Percentiles rank a stretch among this genome's conserved stretches.
phyloP scores from a whole-genome alignment of 1,140 invertebrate species.

The Aphidius gifuensis region DNA sequence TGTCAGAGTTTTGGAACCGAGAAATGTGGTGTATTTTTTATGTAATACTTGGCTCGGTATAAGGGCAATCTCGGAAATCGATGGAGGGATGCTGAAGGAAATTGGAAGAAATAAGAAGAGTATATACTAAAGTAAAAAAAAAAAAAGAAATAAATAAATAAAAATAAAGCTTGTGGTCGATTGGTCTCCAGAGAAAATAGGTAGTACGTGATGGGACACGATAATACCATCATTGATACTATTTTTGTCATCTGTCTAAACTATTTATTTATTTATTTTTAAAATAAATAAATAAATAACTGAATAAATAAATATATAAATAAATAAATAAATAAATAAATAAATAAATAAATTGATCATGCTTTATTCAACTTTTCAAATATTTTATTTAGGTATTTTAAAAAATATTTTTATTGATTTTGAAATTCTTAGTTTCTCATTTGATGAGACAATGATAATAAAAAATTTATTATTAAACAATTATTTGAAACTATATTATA shows the following conservation, averaged over 20 bases:
- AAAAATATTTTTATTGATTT: too few relatives aligned
- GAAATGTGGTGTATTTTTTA: background rate
- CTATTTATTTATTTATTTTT: too few relatives aligned
- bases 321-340: too few relatives aligned
- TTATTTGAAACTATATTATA: too few relatives aligned
- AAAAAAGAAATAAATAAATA: background rate
- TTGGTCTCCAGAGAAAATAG: slow-evolving; percentile 11
- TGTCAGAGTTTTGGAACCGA: background rate
- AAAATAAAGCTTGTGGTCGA: slow-evolving; percentile 6
- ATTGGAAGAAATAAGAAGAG: background rate
- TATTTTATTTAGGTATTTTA: too few relatives aligned
- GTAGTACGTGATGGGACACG: slow-evolving; percentile 1
- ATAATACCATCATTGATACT: slow-evolving; percentile 9
- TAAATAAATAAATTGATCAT: too few relatives aligned
- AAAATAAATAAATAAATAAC: too few relatives aligned
- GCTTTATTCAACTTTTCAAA: too few relatives aligned
- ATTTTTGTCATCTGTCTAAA: background rate
- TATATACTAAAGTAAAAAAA: background rate
- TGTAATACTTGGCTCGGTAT: background rate
- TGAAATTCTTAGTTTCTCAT: too few relatives aligned
- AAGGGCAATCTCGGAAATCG: slow-evolving; percentile 10
- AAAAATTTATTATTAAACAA: too few relatives aligned
- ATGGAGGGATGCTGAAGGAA: background rate
- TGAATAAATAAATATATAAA: too few relatives aligned
- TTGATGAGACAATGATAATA: too few relatives aligned